A percentile compares a stretch with the other conserved stretches of the same genome.
These are phyloP conservation scores for Coregonus suidteri DNA, from an alignment of 2,797 vertebrate genomes.

Conservation along the genomic window DNA sequence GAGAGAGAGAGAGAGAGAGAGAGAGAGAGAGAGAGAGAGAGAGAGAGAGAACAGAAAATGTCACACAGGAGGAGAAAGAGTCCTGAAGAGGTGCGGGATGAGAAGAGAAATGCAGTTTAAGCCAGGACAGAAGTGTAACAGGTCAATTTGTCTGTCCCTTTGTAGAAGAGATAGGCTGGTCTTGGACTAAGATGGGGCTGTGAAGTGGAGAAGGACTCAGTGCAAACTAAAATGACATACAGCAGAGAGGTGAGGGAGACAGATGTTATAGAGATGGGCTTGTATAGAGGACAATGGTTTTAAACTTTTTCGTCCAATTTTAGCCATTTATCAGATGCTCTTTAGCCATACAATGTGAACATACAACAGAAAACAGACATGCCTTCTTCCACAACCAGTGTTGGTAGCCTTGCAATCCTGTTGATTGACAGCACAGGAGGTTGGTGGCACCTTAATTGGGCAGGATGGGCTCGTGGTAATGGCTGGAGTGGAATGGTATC, in stretches of 20 bases:
- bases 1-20: conserved; percentile 32
- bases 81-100: conserved; percentile 69
- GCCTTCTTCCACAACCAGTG: not conserved
- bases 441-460: too few relatives aligned
- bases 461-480: not conserved
- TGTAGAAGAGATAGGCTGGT: conserved; percentile 73
- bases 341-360: not conserved
- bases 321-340: too few relatives aligned
- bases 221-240: not conserved
- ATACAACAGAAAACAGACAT: too few relatives aligned
- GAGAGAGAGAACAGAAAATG: conserved; percentile 60
- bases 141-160: conserved; percentile 75
- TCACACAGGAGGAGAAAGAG: conserved; percentile 69
- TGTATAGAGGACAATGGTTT: not conserved
- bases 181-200: conserved; percentile 45
- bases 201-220: conserved; percentile 59
- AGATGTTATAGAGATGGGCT: not conserved
- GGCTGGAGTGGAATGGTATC: too few relatives aligned
- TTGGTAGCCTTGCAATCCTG: not conserved
- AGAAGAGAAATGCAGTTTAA: conserved; percentile 79
- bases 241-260: not conserved
- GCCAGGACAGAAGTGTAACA: conserved; percentile 76
- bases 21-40: conserved; percentile 34
- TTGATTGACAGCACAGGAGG: too few relatives aligned
- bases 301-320: not conserved